Percentiles rank a stretch among this genome's conserved stretches.
These are phyloP conservation scores for Phaedon cochleariae DNA, from an alignment of 2,888 invertebrate species.

Conservation along the genomic window DNA sequence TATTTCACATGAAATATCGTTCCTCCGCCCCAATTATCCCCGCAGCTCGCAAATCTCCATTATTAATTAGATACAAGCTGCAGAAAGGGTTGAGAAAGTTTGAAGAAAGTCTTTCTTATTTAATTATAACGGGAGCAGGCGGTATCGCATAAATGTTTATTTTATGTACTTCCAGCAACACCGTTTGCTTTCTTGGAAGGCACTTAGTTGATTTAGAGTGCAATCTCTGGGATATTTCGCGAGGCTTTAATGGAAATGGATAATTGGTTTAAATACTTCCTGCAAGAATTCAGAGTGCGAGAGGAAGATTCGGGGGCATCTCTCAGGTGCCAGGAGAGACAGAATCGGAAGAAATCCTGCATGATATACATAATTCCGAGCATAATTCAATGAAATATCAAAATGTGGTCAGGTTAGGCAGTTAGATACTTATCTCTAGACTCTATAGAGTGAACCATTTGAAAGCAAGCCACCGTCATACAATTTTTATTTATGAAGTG, in stretches of 20 bases:
- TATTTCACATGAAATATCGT: conserved; percentile 15
- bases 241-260: conserved; percentile 40
- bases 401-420: too few species aligned
- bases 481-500: too few species aligned
- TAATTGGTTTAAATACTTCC: conserved; percentile 38
- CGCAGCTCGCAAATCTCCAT: conserved; percentile 48
- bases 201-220: conserved; percentile 43
- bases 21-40: conserved; percentile 45
- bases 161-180: conserved; percentile 42
- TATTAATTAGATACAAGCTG: conserved; percentile 49
- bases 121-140: conserved; percentile 39
- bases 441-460: too few species aligned
- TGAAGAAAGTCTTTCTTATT: conserved; percentile 48
- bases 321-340: background rate
- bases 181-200: conserved; percentile 34
- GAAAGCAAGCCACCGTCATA: too few species aligned
- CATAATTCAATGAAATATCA: too few species aligned
- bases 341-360: too few species aligned
- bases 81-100: conserved; percentile 45
- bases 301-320: background rate
- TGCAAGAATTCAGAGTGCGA: conserved; percentile 23
- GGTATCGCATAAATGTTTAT: conserved; percentile 44
- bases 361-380: too few species aligned
- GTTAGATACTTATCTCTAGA: too few species aligned
- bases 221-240: conserved; percentile 40